A percentile compares a stretch with the other conserved stretches of the same genome.
Conservation (phyloP, 1,140 invertebrate genomes). For the Diorhabda elongata region DNA sequence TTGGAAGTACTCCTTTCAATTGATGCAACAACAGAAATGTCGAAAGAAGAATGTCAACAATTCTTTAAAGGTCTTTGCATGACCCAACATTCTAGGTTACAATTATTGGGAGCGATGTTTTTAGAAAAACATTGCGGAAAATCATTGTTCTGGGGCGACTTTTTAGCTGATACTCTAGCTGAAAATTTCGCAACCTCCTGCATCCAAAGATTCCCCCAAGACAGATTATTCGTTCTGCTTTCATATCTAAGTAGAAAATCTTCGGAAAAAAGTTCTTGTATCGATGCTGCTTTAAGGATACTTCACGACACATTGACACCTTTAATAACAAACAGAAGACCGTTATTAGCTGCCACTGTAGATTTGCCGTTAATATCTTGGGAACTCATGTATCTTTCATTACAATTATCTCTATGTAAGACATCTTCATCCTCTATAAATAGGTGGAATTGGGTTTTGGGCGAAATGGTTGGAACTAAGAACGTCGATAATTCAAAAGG, state of each 20-base stretch:
- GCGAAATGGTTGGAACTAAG: conserved; percentile 46
- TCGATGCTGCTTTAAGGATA: conserved; percentile 60
- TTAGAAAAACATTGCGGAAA: conserved; percentile 72
- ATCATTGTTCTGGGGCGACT: conserved; percentile 86
- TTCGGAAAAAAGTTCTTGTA: conserved; percentile 57
- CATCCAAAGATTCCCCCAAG: conserved; percentile 75
- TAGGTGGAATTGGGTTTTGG: conserved; percentile 78
- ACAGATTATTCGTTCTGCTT: conserved; percentile 82
- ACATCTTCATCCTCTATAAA: conserved; percentile 46
- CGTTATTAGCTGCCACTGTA: conserved; percentile 48
- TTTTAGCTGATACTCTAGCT: conserved; percentile 74
- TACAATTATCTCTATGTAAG: conserved; percentile 62
- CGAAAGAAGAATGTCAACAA: conserved; percentile 58
- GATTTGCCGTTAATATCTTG: conserved; percentile 72
- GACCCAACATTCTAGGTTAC: conserved; percentile 53
- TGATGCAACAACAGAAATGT: conserved; percentile 61
- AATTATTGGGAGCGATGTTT: conserved; percentile 69
- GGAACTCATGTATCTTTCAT: conserved; percentile 72
- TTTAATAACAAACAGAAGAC: conserved; percentile 49
- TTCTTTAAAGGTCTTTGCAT: conserved; percentile 69
- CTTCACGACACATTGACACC: conserved; percentile 55
- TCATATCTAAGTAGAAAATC: conserved; percentile 83
- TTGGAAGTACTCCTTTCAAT: conserved; percentile 73
- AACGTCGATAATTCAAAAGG: conserved; percentile 43
- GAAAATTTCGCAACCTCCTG: conserved; percentile 75